Percentiles rank a stretch among this genome's conserved stretches.
Conservation (phyloP, 2,888 invertebrate species). For the Papilio protenor region DNA sequence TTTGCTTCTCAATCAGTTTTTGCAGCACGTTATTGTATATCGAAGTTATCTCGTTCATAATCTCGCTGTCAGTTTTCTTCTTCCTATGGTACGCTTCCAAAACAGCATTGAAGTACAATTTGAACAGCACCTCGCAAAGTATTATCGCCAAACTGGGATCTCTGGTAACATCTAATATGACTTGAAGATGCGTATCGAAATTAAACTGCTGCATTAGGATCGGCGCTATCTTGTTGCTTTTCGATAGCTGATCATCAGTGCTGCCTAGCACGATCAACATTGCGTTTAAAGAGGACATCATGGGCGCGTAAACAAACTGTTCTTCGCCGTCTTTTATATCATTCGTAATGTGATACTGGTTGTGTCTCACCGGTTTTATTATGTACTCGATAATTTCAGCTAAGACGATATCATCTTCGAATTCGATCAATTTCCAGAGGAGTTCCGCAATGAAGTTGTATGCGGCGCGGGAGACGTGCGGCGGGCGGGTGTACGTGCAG, state of each 20-base stretch:
- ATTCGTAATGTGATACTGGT: constrained; percentile 21
- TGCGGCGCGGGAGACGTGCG: constrained; percentile 88
- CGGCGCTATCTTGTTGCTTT: constrained; percentile 44
- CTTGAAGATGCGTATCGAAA: constrained; percentile 38
- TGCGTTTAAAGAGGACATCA: constrained; percentile 47
- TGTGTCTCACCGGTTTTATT: constrained; percentile 77
- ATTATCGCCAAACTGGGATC: constrained; percentile 35
- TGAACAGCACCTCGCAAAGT: constrained; percentile 42
- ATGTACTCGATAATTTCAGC: constrained; percentile 80
- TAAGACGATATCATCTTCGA: constrained; percentile 69
- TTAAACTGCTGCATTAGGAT: constrained; percentile 45
- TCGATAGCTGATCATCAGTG: background rate
- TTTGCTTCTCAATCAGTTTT: constrained; percentile 51
- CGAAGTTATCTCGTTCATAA: constrained; percentile 51
- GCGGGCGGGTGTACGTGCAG: constrained; percentile 87
- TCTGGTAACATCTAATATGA: constrained; percentile 39
- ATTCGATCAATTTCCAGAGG: constrained; percentile 69
- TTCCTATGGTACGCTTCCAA: constrained; percentile 12
- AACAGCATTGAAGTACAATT: constrained; percentile 29
- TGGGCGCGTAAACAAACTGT: constrained; percentile 20
- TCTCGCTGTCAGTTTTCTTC: constrained; percentile 47
- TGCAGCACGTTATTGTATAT: constrained; percentile 50
- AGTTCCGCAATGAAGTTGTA: constrained; percentile 86
- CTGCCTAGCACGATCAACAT: constrained; percentile 7
- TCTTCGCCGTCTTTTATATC: constrained; percentile 31